These are phyloP conservation scores for Shinisaurus crocodilurus DNA, from an alignment of 2,113 vertebrate genomes.

Conservation along the genomic window DNA sequence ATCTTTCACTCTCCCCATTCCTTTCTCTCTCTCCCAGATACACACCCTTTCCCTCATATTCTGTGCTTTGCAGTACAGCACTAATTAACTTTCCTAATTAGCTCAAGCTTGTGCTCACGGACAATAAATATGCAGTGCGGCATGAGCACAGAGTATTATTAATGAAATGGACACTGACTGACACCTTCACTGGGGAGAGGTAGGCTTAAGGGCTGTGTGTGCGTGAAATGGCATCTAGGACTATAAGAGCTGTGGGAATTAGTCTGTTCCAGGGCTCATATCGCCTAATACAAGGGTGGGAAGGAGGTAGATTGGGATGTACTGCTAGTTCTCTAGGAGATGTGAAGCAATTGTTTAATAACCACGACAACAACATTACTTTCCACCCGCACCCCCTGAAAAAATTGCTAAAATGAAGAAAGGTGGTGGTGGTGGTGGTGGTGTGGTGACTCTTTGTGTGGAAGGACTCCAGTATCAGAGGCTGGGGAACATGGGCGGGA, in stretches of 20 bases:
- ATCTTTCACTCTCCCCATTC: constrained; percentile 29
- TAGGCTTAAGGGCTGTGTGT: background rate
- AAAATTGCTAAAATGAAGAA: background rate
- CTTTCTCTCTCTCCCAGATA: constrained; percentile 12
- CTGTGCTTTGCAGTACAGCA: constrained; percentile 33
- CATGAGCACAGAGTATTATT: background rate
- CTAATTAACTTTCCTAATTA: constrained; percentile 66
- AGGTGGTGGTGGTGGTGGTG: too few relatives aligned
- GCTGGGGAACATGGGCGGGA: too few relatives aligned
- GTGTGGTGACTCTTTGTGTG: background rate
- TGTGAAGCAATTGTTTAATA: background rate
- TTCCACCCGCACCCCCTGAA: background rate
- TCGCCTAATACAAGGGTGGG: background rate
- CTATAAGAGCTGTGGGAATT: background rate
- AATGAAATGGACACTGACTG: background rate
- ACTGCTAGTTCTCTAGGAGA: background rate
- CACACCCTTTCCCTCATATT: constrained; percentile 32
- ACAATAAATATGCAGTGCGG: constrained; percentile 8
- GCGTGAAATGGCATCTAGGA: background rate
- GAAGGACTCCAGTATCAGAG: too few relatives aligned
- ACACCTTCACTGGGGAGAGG: background rate
- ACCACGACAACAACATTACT: background rate
- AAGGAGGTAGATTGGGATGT: background rate
- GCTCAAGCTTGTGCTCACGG: constrained; percentile 54
- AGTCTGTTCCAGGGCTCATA: background rate